Conservation (phyloP, 2,888 invertebrate species). For the Cryptus viduatorius region DNA sequence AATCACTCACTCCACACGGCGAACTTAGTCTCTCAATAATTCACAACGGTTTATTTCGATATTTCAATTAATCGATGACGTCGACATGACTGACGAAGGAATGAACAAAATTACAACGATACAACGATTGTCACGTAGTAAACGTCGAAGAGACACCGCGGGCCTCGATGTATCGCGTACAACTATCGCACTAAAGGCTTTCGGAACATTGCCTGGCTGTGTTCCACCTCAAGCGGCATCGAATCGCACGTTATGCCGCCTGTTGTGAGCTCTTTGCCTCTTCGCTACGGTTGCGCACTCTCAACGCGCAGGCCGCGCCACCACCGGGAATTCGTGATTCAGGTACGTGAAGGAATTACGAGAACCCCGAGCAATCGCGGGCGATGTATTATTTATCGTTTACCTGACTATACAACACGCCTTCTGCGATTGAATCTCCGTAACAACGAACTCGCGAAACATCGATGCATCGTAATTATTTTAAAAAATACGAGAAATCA, state of each 20-base stretch:
- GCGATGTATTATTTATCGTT: background rate
- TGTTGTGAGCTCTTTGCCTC: slow-evolving; percentile 37
- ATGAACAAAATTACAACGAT: background rate
- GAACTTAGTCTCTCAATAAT: background rate
- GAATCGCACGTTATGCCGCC: slow-evolving; percentile 53
- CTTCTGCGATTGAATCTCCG: slow-evolving; percentile 1
- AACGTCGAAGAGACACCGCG: slow-evolving; percentile 40
- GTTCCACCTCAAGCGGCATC: slow-evolving; percentile 53
- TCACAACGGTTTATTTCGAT: background rate
- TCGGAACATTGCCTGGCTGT: slow-evolving; percentile 42
- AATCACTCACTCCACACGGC: slow-evolving; percentile 10
- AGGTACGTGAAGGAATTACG: slow-evolving; percentile 39
- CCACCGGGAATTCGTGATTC: slow-evolving; percentile 25
- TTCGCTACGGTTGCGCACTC: slow-evolving; percentile 54
- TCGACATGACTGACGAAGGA: background rate
- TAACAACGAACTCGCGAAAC: background rate
- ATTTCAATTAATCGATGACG: background rate
- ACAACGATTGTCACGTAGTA: slow-evolving; percentile 9
- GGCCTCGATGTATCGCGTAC: slow-evolving; percentile 70
- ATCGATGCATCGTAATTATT: background rate
- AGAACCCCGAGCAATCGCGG: slow-evolving; percentile 26
- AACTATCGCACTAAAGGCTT: slow-evolving; percentile 65
- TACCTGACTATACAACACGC: background rate
- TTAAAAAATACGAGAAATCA: background rate
- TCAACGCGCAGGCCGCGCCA: slow-evolving; percentile 56